A percentile compares a stretch with the other conserved stretches of the same genome.
These are phyloP conservation scores for Bemisia tabaci DNA, from an alignment of 1,140 invertebrate genomes.

Conservation along the genomic window DNA sequence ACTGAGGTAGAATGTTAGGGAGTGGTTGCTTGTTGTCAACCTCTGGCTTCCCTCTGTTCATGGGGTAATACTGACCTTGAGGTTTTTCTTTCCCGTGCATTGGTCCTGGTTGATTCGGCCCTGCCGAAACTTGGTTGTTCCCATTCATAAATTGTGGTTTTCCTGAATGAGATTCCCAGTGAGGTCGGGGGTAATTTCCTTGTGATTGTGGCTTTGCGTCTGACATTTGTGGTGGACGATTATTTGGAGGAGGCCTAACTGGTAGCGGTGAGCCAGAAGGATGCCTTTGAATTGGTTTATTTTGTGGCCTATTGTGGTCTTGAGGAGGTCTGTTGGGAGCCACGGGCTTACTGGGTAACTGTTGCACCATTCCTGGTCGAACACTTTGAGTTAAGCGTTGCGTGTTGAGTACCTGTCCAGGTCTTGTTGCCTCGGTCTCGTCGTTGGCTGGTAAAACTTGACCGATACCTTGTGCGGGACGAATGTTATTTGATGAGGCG, in stretches of 20 bases:
- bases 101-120: neutral
- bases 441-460: constrained; percentile 21
- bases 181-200: constrained; percentile 20
- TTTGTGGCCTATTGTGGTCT: neutral
- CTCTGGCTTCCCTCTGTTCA: constrained; percentile 17
- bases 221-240: constrained; percentile 6
- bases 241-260: constrained; percentile 8
- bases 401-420: constrained; percentile 1
- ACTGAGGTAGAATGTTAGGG: constrained; percentile 55
- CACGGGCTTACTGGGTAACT: neutral
- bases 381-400: constrained; percentile 3
- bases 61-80: constrained; percentile 10
- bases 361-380: neutral
- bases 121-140: constrained; percentile 1
- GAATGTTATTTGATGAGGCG: constrained; percentile 2
- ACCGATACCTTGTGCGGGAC: constrained; percentile 20
- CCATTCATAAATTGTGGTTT: constrained; percentile 7
- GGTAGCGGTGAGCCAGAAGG: neutral
- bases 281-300: constrained; percentile 10
- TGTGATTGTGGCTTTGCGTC: neutral
- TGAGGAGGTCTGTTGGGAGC: neutral
- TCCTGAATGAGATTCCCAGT: constrained; percentile 21
- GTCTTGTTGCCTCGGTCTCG: constrained; percentile 5
- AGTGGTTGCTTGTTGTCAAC: constrained; percentile 27
- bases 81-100: constrained; percentile 1